Base-by-base conservation (phyloP, 2,888 invertebrate genomes). In the Blomia tropicalis region DNA sequence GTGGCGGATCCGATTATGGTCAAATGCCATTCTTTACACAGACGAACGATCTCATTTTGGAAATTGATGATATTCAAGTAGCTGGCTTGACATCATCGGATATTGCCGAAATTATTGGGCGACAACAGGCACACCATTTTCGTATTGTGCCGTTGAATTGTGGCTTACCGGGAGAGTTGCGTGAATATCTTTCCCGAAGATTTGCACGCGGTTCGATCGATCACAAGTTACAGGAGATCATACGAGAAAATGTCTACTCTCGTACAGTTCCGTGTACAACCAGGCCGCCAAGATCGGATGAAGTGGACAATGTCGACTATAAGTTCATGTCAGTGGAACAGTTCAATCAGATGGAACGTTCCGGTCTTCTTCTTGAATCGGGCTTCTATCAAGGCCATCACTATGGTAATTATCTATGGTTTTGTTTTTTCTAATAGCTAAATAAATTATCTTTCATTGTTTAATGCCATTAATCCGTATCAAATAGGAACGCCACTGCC, bases 161-260 rank as follows among this genome's bases (percentile, higher is more conserved):
- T 23, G 65, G 63, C 1, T 58, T 65, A 1, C 65, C 65, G 17
- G 53, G 63, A 32, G 79, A 80, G 68, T 71, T 80, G 54, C 73
- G 78, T 31, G 75, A 76, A 66, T 80, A 78, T 70, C 72, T 80
- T 66, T 77, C 77, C 69, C 75, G 77, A 14, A 71, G 79, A 65
- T 80, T 80, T 71, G 77, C 76, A 66, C 79, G 79, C 70, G 78
- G 77, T 53, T 79, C 79, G 1, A 72, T 77, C 3, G 80, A 80
- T 70, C 79, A 80, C 73, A 80, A 80, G 65, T 74, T 81, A 51
- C 81, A 82, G 71, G 79, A 79, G 66, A 79, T 79, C n/a, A 80
- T 82, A 63, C 71, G 81, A 62, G 80, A 82, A 70, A 82, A 82
- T 71, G 72, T 81, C 62, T 81, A 81, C 71, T 73, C 78, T 68